Evolutionary conservation across 2,113 vertebrate species (phyloP), one percentile per base, ranked within the genome.

Genomic region (Thalassoma bifasciatum): DNA sequence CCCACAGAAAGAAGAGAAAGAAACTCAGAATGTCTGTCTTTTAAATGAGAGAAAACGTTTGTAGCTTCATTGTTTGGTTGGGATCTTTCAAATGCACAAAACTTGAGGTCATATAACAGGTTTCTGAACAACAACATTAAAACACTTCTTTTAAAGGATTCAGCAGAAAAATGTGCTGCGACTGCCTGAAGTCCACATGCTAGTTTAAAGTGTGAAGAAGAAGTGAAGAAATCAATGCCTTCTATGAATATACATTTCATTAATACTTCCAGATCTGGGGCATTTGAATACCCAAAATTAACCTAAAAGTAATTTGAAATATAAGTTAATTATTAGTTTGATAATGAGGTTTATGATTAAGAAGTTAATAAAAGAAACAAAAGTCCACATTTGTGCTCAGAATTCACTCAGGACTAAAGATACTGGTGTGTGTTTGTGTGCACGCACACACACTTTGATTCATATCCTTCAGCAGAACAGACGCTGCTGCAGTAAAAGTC

Each of bases 301-400:
- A 83, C 77, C 85, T 66, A 82, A 91, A 91, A 91, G 77, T 91
- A 92, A 91, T 91, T 86, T 90, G 77, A 87, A 89, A 84, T 79
- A 53, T 64, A 87, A 88, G 79, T 92, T 92, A 92, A 92, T 92
- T 93, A 92, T 92, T 90, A 86, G 66, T 85, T 91, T 91, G 77
- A 81, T 94, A 91, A 91, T 93, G 89, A 93, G 90, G 81, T 91
- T 90, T 65, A 91, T 92, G 89, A 92, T 94, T 92, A 92, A 92
- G 85, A 85, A 92, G 90, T 88, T 94, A 90, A 91, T 91, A 88
- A 90, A 91, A 87, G 86, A 85, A 87, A 89, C 71, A 84, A 87
- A 86, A 76, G 54, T 74, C 66, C 10, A 61, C 34, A 75, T 85
- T 51, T 72, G 66, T 69, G 61, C 49, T 3, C 57, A 56, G n/a